These are phyloP conservation scores for Notodonta dromedarius DNA, from an alignment of 2,888 invertebrate species.

Conservation along the genomic window DNA sequence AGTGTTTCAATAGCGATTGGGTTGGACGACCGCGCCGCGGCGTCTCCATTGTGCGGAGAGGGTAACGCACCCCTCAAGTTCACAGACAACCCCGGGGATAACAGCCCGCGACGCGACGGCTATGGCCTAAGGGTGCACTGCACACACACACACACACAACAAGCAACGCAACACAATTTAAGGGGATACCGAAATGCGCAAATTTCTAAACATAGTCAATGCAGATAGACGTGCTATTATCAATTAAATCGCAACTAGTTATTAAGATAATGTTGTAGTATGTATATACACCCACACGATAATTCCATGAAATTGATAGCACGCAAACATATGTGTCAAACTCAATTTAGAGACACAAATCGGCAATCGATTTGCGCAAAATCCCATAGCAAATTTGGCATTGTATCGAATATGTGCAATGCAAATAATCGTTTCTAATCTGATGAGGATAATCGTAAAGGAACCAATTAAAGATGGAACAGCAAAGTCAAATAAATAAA, in stretches of 20 bases:
- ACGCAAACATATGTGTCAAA: conserved; percentile 19
- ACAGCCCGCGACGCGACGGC: conserved; percentile 51
- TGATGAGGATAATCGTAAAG: conserved; percentile 16
- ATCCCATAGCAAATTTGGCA: conserved; percentile 26
- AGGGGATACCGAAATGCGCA: conserved; percentile 50
- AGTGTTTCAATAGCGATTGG: conserved; percentile 34
- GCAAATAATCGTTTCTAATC: conserved; percentile 18
- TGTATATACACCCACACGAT: background rate
- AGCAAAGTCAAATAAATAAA: conserved; percentile 7
- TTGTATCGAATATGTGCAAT: conserved; percentile 13
- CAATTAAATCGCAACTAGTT: conserved; percentile 23
- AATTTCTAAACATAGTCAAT: conserved; percentile 22
- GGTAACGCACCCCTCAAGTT: conserved; percentile 82
- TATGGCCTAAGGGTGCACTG: conserved; percentile 45
- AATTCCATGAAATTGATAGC: conserved; percentile 10
- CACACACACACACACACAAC: conserved; percentile 42
- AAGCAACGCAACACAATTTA: conserved; percentile 38
- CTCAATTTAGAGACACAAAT: conserved; percentile 15
- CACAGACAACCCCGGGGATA: conserved; percentile 69
- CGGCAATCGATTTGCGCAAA: conserved; percentile 21
- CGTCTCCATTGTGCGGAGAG: conserved; percentile 52
- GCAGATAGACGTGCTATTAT: conserved; percentile 16
- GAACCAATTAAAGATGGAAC: conserved; percentile 12
- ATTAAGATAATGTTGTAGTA: conserved; percentile 16
- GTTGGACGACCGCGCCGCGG: conserved; percentile 58